Base-by-base conservation (phyloP, 2,113 vertebrate genomes). In the Engraulis encrasicolus region DNA sequence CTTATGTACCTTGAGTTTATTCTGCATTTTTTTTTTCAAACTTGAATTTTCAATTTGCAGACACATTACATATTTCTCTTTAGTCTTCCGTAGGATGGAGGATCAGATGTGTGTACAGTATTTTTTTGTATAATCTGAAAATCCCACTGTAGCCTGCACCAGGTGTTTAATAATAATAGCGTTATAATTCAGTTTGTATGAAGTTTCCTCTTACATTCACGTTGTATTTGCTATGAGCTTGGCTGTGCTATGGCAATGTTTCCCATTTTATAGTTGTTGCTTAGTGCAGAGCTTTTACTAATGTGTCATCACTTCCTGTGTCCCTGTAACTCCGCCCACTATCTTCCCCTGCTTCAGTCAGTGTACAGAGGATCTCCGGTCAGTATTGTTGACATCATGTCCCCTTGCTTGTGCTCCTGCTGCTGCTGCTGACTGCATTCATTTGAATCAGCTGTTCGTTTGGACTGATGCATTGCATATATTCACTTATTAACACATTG, bases 291-390 rank as follows among this genome's bases (percentile, higher is more conserved):
- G 66, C 66, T 18, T 74, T 74, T 23, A 74, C 31, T 74, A 74
- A 74, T 74, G 66, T 34, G 27, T 4, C 61, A 27, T 74, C 66
- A 74, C 23, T 74, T 74, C 66, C 66, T 74, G 66, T 74, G 27
- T 31, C 31, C 61, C 84, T 81, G 48, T 81, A 88, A 88, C 91
- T 90, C 89, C 85, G 87, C 90, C 92, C 88, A 94, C 87, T 94
- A 82, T 93, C 87, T 85, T 89, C 79, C 86, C 90, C 91, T 85
- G 87, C 90, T 83, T 91, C 93, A 98, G 98, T 98, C 97, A 92
- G 80, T 96, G 88, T 97, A 97, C 94, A 96, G 97, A 97, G 97
- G 98, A 97, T 98, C 97, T 91, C 97, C 97, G 97, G 98, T 99
- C 96, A 96, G 98, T 98, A 95, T 78, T 90, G 66, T 31, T 71